These are phyloP conservation scores for Serripes groenlandicus DNA, from an alignment of 2,888 invertebrate species.

Conservation along the genomic window DNA sequence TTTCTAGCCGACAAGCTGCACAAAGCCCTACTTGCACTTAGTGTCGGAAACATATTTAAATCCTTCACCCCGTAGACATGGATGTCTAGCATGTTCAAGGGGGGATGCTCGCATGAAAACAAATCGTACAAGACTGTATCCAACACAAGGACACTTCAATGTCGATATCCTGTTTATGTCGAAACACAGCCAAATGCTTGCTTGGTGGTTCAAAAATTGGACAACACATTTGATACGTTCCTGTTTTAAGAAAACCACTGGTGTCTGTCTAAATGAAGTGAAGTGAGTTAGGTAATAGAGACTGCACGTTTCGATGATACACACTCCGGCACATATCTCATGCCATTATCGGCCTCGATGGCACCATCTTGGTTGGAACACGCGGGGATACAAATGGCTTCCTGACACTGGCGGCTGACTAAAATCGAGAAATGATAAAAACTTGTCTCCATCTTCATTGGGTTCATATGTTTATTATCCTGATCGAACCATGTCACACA, in stretches of 20 bases:
- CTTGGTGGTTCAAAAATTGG: too few relatives aligned
- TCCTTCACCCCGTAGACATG: not conserved
- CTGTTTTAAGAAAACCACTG: too few relatives aligned
- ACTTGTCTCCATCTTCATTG: slow-evolving; percentile 13
- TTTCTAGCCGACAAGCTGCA: slow-evolving; percentile 1
- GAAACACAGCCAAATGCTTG: too few relatives aligned
- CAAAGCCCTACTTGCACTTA: slow-evolving; percentile 7
- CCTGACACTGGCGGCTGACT: slow-evolving; percentile 14
- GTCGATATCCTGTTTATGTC: too few relatives aligned
- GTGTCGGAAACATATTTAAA: not conserved
- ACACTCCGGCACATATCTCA: slow-evolving; percentile 2
- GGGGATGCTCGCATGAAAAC: too few relatives aligned
- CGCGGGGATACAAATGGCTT: slow-evolving; percentile 3
- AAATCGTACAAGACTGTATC: too few relatives aligned
- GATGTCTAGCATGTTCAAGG: not conserved
- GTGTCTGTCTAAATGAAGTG: too few relatives aligned
- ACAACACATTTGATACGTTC: too few relatives aligned
- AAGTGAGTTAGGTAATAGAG: not conserved
- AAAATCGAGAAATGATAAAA: slow-evolving; percentile 17
- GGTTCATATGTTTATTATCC: slow-evolving; percentile 5
- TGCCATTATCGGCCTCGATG: not conserved
- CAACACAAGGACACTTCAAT: too few relatives aligned
- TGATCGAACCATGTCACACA: too few relatives aligned
- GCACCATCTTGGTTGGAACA: slow-evolving; percentile 12
- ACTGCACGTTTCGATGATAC: slow-evolving; percentile 10